A percentile compares a stretch with the other conserved stretches of the same genome.
Conservation (phyloP, 2,113 vertebrate genomes). For the Salvelinus namaycush region DNA sequence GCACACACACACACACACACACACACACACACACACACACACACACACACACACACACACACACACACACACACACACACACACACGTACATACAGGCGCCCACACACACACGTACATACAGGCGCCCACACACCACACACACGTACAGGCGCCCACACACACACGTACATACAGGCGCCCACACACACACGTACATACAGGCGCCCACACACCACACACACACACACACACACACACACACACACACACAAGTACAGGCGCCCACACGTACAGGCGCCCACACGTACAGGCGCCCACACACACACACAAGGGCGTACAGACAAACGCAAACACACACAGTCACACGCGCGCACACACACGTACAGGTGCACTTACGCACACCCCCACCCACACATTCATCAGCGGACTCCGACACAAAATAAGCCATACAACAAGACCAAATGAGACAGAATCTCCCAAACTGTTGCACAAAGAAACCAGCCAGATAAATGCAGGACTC, state of each 20-base stretch:
- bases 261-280: too few species aligned
- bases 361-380: background rate
- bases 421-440: background rate
- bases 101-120: too few species aligned
- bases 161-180: background rate
- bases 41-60: slow-evolving; percentile 1
- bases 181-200: background rate
- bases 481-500: background rate
- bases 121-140: background rate
- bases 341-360: too few species aligned
- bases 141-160: background rate
- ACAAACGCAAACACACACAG: too few species aligned
- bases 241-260: background rate
- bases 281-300: too few species aligned
- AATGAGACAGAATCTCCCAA: background rate
- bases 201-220: background rate
- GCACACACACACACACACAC: slow-evolving; percentile 10
- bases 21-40: background rate
- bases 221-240: too few species aligned
- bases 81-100: too few species aligned
- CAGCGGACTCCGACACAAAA: background rate
- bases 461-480: background rate
- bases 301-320: too few species aligned
- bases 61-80: background rate
- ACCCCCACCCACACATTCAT: background rate